A percentile compares a stretch with the other conserved stretches of the same genome.
phyloP scores from a whole-genome alignment of 2,113 vertebrate species.

The Ctenomys sociabilis region DNA sequence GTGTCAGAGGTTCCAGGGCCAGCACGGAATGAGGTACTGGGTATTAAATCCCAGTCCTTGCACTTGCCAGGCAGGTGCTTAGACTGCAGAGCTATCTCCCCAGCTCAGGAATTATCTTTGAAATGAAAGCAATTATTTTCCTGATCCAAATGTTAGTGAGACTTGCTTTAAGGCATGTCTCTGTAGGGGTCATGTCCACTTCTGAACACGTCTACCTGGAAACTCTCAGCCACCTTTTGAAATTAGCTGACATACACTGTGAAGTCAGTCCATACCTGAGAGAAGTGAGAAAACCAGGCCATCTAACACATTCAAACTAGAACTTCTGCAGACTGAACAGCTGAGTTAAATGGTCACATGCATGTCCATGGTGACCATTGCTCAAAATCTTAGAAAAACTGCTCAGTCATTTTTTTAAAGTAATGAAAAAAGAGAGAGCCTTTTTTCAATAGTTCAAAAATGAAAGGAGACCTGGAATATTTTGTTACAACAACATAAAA shows the following conservation, averaged over 20 bases:
- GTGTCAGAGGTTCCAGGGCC: too few species aligned
- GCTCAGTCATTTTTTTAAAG: not conserved
- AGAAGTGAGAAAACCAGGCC: not conserved
- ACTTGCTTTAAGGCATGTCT: not conserved
- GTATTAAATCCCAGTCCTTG: too few species aligned
- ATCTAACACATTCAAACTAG: not conserved
- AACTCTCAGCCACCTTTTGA: not conserved
- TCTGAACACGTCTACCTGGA: not conserved
- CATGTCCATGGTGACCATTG: not conserved
- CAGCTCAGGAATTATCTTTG: too few species aligned
- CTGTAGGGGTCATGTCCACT: not conserved
- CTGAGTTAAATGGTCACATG: not conserved
- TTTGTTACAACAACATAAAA: not conserved
- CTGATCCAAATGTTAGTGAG: not conserved
- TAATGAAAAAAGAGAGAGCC: not conserved
- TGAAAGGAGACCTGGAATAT: not conserved
- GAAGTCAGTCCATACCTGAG: not conserved
- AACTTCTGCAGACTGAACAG: not conserved
- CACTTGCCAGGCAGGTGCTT: too few species aligned
- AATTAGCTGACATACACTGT: not conserved
- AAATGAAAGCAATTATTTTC: not conserved
- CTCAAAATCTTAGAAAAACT: not conserved
- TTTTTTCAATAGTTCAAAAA: slow-evolving; percentile 23
- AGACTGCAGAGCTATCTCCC: too few species aligned
- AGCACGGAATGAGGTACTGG: too few species aligned